Conservation (phyloP, 35 echinoderm and acorn worm species). For the Ptychodera flava region DNA sequence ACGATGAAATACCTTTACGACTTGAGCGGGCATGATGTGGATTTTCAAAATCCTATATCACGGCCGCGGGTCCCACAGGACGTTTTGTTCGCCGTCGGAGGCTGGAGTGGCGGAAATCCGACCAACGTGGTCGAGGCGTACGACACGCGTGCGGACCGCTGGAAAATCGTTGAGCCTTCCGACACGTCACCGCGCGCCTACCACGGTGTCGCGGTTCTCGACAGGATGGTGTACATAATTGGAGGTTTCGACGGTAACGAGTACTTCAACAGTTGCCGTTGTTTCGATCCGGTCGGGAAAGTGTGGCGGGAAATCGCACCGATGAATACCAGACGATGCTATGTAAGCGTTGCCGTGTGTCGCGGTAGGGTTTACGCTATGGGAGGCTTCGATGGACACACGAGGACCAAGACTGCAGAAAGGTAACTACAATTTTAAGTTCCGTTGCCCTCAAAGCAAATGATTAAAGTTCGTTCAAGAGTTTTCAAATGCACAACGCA, state of each 20-base stretch:
- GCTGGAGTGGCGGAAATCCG: constrained; percentile 98
- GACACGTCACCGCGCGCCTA: constrained; percentile 86
- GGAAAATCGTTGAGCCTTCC: constrained; percentile 74
- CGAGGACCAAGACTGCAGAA: constrained; percentile 68
- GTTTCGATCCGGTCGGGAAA: constrained; percentile 76
- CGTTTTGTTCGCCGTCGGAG: constrained; percentile 82
- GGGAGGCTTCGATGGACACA: constrained; percentile 97
- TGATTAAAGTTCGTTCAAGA: no score
- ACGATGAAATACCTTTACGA: constrained; percentile 95
- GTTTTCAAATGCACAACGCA: no score
- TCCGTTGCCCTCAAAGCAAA: no score
- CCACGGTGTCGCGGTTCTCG: constrained; percentile 86
- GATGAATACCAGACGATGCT: constrained; percentile 93
- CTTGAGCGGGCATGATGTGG: constrained; percentile 27
- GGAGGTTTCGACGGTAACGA: constrained; percentile 98
- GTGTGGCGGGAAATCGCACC: constrained; percentile 81
- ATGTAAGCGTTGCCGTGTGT: constrained; percentile 81
- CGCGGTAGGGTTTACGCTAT: constrained; percentile 75
- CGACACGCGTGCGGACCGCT: constrained; percentile 95
- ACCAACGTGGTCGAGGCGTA: constrained; percentile 91
- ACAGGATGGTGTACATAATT: constrained; percentile 55
- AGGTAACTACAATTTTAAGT: no score
- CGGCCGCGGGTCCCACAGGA: constrained; percentile 75
- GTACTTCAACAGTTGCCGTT: constrained; percentile 96
- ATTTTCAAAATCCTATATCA: constrained; percentile 65